Percentiles rank a stretch among this genome's conserved stretches.
Evolutionary conservation across 2,888 invertebrate genomes (phyloP).

Genomic region (Ashinkailepas kermadecensis): DNA sequence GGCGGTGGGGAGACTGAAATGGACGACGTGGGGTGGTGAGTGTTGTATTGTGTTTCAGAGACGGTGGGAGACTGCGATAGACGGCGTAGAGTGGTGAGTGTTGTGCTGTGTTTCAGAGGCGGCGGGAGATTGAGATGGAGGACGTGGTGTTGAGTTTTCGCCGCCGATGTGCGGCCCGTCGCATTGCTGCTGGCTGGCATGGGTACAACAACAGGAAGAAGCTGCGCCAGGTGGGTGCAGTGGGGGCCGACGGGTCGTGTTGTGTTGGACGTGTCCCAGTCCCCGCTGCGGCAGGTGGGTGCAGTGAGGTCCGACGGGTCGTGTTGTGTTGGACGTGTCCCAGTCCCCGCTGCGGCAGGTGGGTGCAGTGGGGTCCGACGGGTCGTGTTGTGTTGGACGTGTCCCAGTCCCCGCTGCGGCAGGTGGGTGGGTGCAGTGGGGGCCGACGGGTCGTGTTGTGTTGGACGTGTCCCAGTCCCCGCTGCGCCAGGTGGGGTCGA

Average conservation of each 20-base stretch:
- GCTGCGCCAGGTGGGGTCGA: neutral
- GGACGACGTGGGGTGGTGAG: too few species aligned
- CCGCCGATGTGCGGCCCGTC: neutral
- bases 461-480: too few species aligned
- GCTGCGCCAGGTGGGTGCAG: neutral
- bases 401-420: neutral
- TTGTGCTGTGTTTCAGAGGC: neutral
- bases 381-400: too few species aligned
- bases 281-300: neutral
- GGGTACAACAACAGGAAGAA: neutral
- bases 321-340: too few species aligned
- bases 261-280: too few species aligned
- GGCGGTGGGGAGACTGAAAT: too few species aligned
- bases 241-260: too few species aligned
- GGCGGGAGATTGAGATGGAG: conserved; percentile 4
- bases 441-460: too few species aligned
- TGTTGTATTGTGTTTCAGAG: neutral
- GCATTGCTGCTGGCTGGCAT: conserved; percentile 7
- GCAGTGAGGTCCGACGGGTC: too few species aligned
- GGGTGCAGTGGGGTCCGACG: too few species aligned
- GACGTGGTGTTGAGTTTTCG: conserved; percentile 11
- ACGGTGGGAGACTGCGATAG: neutral
- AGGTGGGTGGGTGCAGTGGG: neutral
- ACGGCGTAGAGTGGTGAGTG: too few species aligned
- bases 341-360: neutral